Evolutionary conservation across 2,113 vertebrate genomes (phyloP), one percentile per base, ranked within the genome.

Genomic region (Trematocara macrostoma): DNA sequence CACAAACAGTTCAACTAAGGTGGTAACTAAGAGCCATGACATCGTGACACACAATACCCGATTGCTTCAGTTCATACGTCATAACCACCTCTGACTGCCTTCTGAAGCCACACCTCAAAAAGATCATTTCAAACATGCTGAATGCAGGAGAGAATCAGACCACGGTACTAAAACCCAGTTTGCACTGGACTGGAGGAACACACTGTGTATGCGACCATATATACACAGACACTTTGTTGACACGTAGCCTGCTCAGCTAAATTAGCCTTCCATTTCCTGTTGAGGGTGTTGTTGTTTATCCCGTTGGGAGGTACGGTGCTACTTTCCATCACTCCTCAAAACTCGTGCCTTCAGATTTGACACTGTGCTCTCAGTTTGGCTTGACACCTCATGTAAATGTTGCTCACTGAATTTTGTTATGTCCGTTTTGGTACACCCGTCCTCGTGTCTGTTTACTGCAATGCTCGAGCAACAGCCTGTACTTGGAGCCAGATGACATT

Each of bases 281-380:
- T 40, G 12, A 29, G 53, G 49, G 53, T 16, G 57, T 71, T 38
- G 67, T 5, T 57, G 52, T 83, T 85, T 29, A 29, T 89, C 55
- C 34, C 3, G 1, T 45, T 5, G 20, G 38, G 7, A 55, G n/a
- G 6, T 40, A 5, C 7, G 1, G 74, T 57, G 59, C 51, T 64
- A 52, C 91, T 82, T 81, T 45, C 34, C 45, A 59, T 78, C 76
- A 9, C 5, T 78, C 51, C 18, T 23, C 49, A 2, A 12, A 38
- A 71, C 55, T 14, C 4, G 12, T 12, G 15, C 64, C 79, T 81
- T 92, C 20, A 87, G 59, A 90, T 92, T 86, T 91, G 61, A 92
- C 86, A 56, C 86, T 34, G 51, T 49, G 3, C 59, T 82, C 82
- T 85, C 71, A 86, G 20, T 40, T 87, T 69, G 82, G 47, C 53